These are phyloP conservation scores for Cerastis rubricosa DNA, from an alignment of 2,888 invertebrate species.

Conservation along the genomic window DNA sequence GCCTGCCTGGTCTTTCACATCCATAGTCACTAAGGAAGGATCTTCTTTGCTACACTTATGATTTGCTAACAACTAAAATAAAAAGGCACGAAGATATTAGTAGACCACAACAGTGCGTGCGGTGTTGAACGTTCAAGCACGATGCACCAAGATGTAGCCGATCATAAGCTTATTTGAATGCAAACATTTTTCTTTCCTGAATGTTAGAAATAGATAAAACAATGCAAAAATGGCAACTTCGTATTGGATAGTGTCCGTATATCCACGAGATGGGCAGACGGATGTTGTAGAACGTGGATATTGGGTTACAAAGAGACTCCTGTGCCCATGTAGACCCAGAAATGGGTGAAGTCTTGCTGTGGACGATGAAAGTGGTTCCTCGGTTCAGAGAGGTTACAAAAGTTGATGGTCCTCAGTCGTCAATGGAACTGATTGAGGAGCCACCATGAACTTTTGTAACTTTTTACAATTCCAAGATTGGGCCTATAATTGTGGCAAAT, in stretches of 20 bases:
- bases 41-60: conserved; percentile 28
- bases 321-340: neutral
- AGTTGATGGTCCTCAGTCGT: too few species aligned
- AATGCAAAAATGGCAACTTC: neutral
- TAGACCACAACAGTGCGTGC: neutral
- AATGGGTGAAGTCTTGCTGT: neutral
- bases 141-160: neutral
- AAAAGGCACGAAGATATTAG: neutral
- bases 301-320: neutral
- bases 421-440: neutral
- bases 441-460: neutral
- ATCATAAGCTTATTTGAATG: neutral
- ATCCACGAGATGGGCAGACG: neutral
- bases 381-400: neutral
- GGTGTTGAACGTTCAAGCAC: neutral
- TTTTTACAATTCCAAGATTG: too few species aligned
- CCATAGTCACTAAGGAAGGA: conserved; percentile 37
- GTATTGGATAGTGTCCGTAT: neutral
- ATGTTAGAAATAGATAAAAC: neutral
- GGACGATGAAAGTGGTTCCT: neutral
- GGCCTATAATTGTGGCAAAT: too few species aligned
- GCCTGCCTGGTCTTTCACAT: conserved; percentile 56
- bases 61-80: conserved; percentile 49
- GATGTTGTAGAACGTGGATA: neutral
- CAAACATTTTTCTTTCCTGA: neutral